These are phyloP conservation scores for Ascaphus truei DNA, from an alignment of 2,113 vertebrate species.

Conservation along the genomic window DNA sequence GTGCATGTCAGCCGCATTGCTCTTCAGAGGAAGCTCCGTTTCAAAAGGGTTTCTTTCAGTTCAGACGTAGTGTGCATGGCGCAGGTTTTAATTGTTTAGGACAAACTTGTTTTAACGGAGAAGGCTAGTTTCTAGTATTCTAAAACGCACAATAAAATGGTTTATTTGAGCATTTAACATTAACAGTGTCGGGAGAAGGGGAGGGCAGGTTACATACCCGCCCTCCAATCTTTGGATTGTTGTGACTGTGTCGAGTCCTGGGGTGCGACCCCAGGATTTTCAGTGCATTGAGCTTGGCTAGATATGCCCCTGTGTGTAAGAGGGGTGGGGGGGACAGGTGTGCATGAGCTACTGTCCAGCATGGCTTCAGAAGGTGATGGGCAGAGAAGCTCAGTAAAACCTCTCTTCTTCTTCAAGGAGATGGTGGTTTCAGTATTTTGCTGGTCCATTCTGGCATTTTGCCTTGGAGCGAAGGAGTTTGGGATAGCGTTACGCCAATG, in stretches of 20 bases:
- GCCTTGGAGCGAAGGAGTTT: neutral
- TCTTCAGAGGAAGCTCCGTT: conserved; percentile 49
- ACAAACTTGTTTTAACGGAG: conserved; percentile 33
- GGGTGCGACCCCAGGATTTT: neutral
- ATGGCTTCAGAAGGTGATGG: neutral
- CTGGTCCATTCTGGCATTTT: neutral
- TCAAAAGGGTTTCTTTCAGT: conserved; percentile 38
- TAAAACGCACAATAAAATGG: conserved; percentile 36
- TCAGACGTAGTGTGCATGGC: conserved; percentile 1
- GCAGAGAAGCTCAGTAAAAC: neutral
- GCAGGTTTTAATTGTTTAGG: conserved; percentile 19
- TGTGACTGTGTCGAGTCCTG: no score
- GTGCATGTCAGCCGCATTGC: conserved; percentile 48
- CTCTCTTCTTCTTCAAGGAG: neutral
- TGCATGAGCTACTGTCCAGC: neutral
- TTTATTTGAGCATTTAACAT: conserved; percentile 19
- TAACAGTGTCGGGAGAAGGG: neutral
- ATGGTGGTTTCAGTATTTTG: neutral
- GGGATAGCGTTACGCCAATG: neutral
- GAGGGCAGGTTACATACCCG: conserved; percentile 2
- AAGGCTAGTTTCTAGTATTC: conserved; percentile 47
- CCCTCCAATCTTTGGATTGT: conserved; percentile 40
- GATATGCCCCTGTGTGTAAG: neutral
- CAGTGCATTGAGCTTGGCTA: neutral
- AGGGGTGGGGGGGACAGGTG: neutral